Base-by-base conservation (phyloP, 2,888 invertebrate species). In the Phymatocera aterrima region DNA sequence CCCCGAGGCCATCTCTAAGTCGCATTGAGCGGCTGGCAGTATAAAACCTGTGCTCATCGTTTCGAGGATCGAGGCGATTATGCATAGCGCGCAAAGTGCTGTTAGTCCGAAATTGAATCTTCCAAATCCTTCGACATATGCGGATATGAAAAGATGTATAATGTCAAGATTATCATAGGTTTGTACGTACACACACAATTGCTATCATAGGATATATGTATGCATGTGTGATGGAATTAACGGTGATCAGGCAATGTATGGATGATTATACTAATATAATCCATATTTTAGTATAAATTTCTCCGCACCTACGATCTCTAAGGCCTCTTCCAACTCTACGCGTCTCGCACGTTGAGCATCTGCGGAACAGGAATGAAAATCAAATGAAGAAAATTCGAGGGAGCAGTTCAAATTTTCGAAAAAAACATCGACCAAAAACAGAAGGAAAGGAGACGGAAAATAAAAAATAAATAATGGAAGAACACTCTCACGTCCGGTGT, bases 41-140 rank as follows among this genome's bases (percentile, higher is more conserved):
- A 93, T 91, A 82, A 92, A 92, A 57, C 92, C 92, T 60, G 90
- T 88, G 18, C 88, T 92, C 78, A 93, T 88, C 4, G 93, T 92
- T 83, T 89, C 89, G 24, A 89, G 74, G 37, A 88, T 72, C 78
- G 93, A 92, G 83, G 92, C 91, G 18, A 91, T 90, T 81, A 93
- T 90, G 15, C 92, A 92, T 84, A 92, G 89, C 1, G 93, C 93
- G 83, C 92, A 91, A 79, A 93, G 84, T 1, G 91, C 80, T 80
- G 93, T 87, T 37, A 93, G 84, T 28, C 89, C 81, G 72, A 90
- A 89, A 84, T 93, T 93, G 83, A 93, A 93, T 85, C 89, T 89
- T 12, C 93, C 93, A 87, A 91, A 92, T 54, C 91, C 93, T 92
- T 79, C 10, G 82, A 81, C 31, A 34, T n/a, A n/a, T n/a, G n/a